Conservation (phyloP, 1,140 invertebrate genomes). For the Dendroctonus valens region DNA sequence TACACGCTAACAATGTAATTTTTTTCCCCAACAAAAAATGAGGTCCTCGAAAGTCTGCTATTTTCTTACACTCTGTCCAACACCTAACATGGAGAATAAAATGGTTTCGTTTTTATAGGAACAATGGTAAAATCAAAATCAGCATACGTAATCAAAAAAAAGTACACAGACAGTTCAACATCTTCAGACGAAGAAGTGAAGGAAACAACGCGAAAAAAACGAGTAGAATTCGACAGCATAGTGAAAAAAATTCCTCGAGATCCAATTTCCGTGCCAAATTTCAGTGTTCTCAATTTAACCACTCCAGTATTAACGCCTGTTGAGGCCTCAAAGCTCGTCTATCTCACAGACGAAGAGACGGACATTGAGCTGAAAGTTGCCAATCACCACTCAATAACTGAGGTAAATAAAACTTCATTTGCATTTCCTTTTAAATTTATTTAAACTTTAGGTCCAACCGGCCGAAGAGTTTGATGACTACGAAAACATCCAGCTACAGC, state of each 20-base stretch:
- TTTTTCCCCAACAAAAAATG: too few species aligned
- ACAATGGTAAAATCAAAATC: slow-evolving; percentile 64
- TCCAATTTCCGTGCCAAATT: slow-evolving; percentile 75
- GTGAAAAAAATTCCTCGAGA: slow-evolving; percentile 61
- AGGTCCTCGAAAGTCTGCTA: too few species aligned
- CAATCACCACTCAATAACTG: neutral
- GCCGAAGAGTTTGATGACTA: slow-evolving; percentile 11
- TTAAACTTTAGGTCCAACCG: neutral
- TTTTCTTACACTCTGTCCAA: too few species aligned
- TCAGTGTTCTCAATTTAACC: slow-evolving; percentile 62
- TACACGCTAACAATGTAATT: too few species aligned
- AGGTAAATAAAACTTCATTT: slow-evolving; percentile 5
- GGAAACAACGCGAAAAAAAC: slow-evolving; percentile 43
- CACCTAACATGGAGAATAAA: too few species aligned
- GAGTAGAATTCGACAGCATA: slow-evolving; percentile 47
- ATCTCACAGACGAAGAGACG: slow-evolving; percentile 65
- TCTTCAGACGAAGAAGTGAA: slow-evolving; percentile 35
- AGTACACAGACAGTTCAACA: slow-evolving; percentile 41
- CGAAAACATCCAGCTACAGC: slow-evolving; percentile 18
- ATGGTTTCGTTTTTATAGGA: slow-evolving; percentile 19
- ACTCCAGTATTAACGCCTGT: slow-evolving; percentile 67
- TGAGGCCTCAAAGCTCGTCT: slow-evolving; percentile 68
- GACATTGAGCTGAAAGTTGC: slow-evolving; percentile 21
- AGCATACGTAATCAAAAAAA: slow-evolving; percentile 59
- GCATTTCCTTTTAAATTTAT: neutral